phyloP scores from a whole-genome alignment of 2,113 vertebrate species.

The Grus americana region DNA sequence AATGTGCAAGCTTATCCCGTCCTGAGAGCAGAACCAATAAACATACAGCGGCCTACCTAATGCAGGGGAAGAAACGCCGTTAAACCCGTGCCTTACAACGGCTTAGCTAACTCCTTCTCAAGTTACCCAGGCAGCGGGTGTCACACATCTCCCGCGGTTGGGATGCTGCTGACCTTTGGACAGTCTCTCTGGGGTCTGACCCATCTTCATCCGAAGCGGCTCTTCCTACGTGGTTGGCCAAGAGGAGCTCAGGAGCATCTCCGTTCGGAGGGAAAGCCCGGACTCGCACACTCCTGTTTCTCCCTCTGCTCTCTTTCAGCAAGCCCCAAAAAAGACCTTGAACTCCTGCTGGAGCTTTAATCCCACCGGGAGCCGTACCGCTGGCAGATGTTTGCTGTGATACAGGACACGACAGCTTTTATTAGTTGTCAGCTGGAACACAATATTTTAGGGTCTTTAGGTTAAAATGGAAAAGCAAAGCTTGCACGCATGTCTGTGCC shows the following conservation, averaged over 20 bases:
- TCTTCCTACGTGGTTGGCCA: background rate
- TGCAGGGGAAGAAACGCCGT: background rate
- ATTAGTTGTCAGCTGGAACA: slow-evolving; percentile 56
- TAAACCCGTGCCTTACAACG: background rate
- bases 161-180: background rate
- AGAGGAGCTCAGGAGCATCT: background rate
- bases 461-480: slow-evolving; percentile 32
- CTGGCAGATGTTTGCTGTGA: slow-evolving; percentile 63
- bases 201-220: background rate
- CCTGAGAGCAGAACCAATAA: slow-evolving; percentile 11
- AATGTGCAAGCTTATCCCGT: background rate
- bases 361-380: background rate
- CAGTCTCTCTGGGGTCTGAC: background rate
- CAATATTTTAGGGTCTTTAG: slow-evolving; percentile 41
- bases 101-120: slow-evolving; percentile 19
- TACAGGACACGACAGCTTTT: slow-evolving; percentile 58
- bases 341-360: background rate
- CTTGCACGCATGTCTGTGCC: background rate
- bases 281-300: background rate
- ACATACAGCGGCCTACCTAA: background rate
- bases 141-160: background rate
- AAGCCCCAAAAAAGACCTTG: background rate
- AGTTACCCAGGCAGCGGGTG: background rate
- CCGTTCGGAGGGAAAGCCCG: background rate
- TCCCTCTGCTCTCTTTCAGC: background rate